Percentiles rank a stretch among this genome's conserved stretches.
Conservation (phyloP, 2,797 vertebrate species). For the Vespertilio murinus region DNA sequence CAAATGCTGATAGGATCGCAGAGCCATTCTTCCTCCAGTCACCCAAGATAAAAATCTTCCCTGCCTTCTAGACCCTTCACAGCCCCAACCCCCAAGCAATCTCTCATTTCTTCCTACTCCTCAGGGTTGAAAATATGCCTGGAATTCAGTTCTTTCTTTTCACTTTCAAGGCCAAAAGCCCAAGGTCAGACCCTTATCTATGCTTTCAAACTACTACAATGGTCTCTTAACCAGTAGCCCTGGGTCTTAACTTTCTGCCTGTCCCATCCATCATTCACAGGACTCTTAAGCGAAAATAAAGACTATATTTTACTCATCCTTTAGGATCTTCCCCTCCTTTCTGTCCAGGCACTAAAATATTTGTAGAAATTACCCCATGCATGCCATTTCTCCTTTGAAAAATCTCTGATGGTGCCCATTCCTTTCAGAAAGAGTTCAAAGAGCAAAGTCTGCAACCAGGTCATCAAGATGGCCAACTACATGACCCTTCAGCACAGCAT, state of each 20-base stretch:
- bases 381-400: conserved; percentile 4
- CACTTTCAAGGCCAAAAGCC: conserved; percentile 25
- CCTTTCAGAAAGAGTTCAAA: neutral
- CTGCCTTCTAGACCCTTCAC: neutral
- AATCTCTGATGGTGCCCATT: neutral
- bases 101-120: neutral
- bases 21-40: neutral
- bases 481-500: neutral
- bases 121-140: neutral
- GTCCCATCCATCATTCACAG: neutral
- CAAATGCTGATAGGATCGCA: neutral
- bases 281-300: neutral
- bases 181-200: conserved; percentile 4
- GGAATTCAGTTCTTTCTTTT: conserved; percentile 36
- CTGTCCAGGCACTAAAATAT: neutral
- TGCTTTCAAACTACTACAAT: neutral
- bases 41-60: neutral
- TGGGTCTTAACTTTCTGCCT: neutral
- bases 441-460: neutral
- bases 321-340: neutral
- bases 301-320: neutral
- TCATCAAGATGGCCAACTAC: neutral
- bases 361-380: neutral
- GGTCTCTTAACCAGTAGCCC: neutral
- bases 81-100: neutral